Evolutionary conservation across 92 coral and sea anemone species (phyloP).

Genomic region (Phenganax marumi): DNA sequence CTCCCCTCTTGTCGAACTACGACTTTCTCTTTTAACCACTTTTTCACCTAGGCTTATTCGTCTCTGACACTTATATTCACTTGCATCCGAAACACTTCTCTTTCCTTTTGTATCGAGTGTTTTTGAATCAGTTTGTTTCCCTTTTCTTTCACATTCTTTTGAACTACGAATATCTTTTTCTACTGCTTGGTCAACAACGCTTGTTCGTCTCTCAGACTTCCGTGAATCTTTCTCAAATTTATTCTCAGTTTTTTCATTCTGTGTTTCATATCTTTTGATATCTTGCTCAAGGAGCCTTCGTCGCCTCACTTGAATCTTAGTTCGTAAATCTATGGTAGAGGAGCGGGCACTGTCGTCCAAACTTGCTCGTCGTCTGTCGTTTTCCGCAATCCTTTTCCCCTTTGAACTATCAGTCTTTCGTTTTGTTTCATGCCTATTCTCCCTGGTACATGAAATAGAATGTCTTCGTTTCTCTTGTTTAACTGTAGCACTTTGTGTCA

Average conservation of each 20-base stretch:
- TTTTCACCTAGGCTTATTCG: background rate
- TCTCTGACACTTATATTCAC: background rate
- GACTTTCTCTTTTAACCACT: background rate
- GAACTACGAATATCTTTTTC: background rate
- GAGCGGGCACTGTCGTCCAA: too few species aligned
- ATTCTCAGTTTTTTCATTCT: background rate
- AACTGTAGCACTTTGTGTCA: background rate
- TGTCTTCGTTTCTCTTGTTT: background rate
- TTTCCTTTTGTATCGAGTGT: too few species aligned
- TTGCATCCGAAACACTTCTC: too few species aligned
- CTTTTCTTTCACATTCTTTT: background rate
- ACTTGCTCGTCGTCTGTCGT: too few species aligned
- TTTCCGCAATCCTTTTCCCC: background rate
- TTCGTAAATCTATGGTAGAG: too few species aligned
- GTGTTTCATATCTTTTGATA: background rate
- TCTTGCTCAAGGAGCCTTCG: too few species aligned
- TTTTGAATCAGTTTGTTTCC: background rate
- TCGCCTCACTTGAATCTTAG: too few species aligned
- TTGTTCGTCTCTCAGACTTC: background rate
- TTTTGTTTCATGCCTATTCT: background rate
- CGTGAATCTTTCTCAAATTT: background rate
- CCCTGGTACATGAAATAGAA: conserved; percentile 1
- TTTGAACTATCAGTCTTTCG: background rate
- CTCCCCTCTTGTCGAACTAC: background rate
- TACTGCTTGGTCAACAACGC: background rate